These are phyloP conservation scores for Heterotis niloticus DNA, from an alignment of 2,113 vertebrate species.

Conservation along the genomic window DNA sequence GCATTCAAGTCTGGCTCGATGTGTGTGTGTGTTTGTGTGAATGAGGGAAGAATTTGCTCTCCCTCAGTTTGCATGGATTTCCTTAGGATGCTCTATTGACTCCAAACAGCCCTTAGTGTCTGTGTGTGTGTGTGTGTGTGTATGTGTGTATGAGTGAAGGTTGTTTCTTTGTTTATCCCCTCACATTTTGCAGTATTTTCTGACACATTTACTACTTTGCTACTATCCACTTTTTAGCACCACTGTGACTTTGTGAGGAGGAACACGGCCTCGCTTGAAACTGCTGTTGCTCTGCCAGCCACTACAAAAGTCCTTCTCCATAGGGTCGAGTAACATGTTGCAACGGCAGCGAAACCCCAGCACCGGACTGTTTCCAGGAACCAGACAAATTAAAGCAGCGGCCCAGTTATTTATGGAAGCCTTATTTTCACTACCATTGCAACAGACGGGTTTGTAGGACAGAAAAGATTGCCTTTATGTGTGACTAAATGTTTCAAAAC, in stretches of 20 bases:
- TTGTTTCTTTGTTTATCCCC: no score
- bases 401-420: slow-evolving; percentile 11
- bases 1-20: no score
- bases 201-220: no score
- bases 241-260: not conserved
- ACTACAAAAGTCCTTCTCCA: not conserved
- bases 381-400: not conserved
- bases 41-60: no score
- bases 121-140: no score
- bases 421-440: not conserved
- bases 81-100: no score
- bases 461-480: not conserved
- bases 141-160: no score
- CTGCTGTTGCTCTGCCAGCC: not conserved
- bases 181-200: no score
- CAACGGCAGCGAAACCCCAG: not conserved
- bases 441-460: not conserved
- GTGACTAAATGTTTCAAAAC: not conserved
- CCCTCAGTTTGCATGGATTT: no score
- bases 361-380: not conserved
- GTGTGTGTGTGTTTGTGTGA: no score
- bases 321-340: not conserved
- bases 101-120: no score
- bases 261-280: not conserved
- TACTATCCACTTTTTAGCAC: not conserved